These are phyloP conservation scores for Chondrilla cf. caribensis DNA, from an alignment of 37 sponge, comb jelly and placozoan genomes.

Conservation along the genomic window DNA sequence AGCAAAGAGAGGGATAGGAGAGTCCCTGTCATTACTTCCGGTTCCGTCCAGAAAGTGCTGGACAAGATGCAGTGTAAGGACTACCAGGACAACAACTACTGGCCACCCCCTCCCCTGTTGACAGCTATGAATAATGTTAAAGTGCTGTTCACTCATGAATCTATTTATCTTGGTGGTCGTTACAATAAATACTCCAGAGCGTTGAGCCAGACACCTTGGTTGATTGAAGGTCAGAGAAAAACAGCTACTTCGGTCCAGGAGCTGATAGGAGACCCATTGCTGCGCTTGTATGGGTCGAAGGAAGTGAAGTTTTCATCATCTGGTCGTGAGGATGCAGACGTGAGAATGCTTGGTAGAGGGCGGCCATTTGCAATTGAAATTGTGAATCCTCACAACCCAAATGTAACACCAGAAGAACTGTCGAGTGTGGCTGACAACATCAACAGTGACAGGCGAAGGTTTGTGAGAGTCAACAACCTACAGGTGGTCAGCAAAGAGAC, in stretches of 20 bases:
- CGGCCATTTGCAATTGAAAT: conserved; percentile 86
- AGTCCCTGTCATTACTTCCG: neutral
- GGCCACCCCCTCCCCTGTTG: conserved; percentile 12
- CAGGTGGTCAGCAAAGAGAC: conserved; percentile 44
- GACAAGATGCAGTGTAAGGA: neutral
- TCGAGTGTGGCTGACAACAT: conserved; percentile 41
- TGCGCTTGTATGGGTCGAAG: neutral
- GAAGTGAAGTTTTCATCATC: conserved; percentile 74
- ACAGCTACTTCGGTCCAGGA: conserved; percentile 78
- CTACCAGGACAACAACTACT: conserved; percentile 7
- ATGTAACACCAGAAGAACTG: conserved; percentile 10
- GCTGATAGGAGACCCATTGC: conserved; percentile 44
- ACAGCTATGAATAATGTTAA: neutral
- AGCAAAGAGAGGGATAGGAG: neutral
- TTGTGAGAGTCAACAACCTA: conserved; percentile 48
- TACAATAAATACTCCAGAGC: conserved; percentile 90
- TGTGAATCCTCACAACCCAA: conserved; percentile 54
- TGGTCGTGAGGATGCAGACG: conserved; percentile 97
- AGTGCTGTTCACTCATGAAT: conserved; percentile 36
- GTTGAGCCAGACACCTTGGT: conserved; percentile 95
- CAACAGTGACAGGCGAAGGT: conserved; percentile 32
- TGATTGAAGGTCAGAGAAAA: conserved; percentile 82
- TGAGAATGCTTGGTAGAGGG: conserved; percentile 93
- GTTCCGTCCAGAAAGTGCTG: conserved; percentile 25
- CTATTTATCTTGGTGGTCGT: conserved; percentile 76